phyloP scores from a whole-genome alignment of 2,888 invertebrate species.

The Colostygia pectinataria region DNA sequence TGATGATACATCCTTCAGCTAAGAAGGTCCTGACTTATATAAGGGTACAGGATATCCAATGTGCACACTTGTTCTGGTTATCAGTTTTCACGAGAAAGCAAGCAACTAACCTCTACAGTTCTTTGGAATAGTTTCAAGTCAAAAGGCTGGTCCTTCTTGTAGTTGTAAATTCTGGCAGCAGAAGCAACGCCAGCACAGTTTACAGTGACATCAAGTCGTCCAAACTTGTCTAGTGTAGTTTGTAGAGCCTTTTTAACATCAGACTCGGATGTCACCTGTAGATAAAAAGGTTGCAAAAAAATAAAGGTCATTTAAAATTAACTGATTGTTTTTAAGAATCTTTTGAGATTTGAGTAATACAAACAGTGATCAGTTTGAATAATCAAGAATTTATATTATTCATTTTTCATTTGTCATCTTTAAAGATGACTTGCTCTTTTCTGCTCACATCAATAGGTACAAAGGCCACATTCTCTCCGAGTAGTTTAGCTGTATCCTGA shows the following conservation, averaged over 20 bases:
- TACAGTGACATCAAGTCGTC: conserved; percentile 92
- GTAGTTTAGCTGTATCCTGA: conserved; percentile 87
- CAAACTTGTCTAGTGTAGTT: conserved; percentile 90
- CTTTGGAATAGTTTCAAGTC: conserved; percentile 88
- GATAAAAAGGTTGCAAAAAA: neutral
- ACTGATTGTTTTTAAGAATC: too few relatives aligned
- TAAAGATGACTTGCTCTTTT: too few relatives aligned
- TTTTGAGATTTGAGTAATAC: too few relatives aligned
- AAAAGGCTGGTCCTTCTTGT: conserved; percentile 92
- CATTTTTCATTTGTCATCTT: too few relatives aligned
- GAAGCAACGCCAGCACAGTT: conserved; percentile 98
- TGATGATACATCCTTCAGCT: too few relatives aligned
- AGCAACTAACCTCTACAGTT: conserved; percentile 86
- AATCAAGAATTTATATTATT: too few relatives aligned
- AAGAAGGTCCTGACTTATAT: too few relatives aligned
- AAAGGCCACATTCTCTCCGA: conserved; percentile 91
- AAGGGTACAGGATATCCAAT: too few relatives aligned
- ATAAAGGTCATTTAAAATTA: neutral
- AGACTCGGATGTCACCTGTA: conserved; percentile 90
- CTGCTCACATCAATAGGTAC: conserved; percentile 91
- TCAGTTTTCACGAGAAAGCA: too few relatives aligned
- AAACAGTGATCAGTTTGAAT: too few relatives aligned
- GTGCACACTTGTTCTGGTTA: too few relatives aligned
- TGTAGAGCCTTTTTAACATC: conserved; percentile 90
- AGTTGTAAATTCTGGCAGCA: conserved; percentile 94